Evolutionary conservation across 2,888 invertebrate genomes (phyloP).

Genomic region (Pelosia muscerda): DNA sequence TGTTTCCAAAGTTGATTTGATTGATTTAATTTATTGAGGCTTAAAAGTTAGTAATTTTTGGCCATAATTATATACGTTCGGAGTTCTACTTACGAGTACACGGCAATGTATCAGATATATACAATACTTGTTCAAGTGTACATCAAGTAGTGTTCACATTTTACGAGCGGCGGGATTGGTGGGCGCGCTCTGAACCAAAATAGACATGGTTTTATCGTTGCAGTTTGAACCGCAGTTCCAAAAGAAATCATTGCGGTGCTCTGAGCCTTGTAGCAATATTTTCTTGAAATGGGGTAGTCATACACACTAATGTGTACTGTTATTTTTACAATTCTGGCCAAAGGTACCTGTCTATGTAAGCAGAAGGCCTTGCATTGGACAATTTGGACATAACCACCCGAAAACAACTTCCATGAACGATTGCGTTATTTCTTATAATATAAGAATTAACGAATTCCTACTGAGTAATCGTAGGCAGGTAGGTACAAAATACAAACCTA

Average conservation of each 20-base stretch:
- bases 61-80: background rate
- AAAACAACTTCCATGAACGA: background rate
- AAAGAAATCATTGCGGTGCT: background rate
- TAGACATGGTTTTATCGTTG: conserved; percentile 3
- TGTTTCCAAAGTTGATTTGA: background rate
- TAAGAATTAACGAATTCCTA: background rate
- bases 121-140: background rate
- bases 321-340: background rate
- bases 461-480: background rate
- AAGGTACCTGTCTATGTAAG: background rate
- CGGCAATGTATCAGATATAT: background rate
- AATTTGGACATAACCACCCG: too few relatives aligned
- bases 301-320: background rate
- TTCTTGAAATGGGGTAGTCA: background rate
- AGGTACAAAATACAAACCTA: too few relatives aligned
- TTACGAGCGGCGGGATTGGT: background rate
- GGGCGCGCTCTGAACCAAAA: background rate
- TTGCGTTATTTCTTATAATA: too few relatives aligned
- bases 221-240: background rate
- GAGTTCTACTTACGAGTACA: background rate
- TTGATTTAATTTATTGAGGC: background rate
- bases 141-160: background rate
- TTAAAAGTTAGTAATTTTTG: background rate
- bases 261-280: background rate
- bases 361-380: too few relatives aligned